Evolutionary conservation across 2,113 vertebrate species (phyloP).

Genomic region (Callaeas wilsoni): DNA sequence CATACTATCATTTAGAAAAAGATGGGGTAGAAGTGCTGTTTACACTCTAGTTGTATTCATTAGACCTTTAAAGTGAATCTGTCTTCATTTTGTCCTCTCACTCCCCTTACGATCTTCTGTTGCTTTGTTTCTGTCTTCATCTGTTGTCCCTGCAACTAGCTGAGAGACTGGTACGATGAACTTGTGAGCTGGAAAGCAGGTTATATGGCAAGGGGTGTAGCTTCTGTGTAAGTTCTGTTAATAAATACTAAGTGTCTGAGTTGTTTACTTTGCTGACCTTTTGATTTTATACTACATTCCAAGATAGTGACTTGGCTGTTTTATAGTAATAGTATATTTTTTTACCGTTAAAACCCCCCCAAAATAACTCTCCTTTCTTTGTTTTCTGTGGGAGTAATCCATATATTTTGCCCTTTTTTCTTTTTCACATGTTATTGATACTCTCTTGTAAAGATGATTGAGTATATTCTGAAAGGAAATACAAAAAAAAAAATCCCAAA

Average conservation of each 20-base stretch:
- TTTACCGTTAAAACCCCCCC: neutral
- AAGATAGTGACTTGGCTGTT: neutral
- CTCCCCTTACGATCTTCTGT: accelerated
- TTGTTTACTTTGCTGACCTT: neutral
- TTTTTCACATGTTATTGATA: neutral
- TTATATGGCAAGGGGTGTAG: neutral
- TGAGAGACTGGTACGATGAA: neutral
- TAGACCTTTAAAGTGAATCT: neutral
- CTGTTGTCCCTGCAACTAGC: neutral
- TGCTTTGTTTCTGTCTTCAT: neutral
- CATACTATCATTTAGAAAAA: neutral
- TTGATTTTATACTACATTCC: neutral
- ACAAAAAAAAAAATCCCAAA: no score
- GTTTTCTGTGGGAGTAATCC: neutral
- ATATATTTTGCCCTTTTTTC: neutral
- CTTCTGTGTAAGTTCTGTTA: neutral
- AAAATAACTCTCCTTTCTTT: neutral
- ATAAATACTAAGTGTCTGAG: neutral
- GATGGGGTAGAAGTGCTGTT: neutral
- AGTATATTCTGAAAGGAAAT: neutral
- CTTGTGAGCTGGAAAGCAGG: neutral
- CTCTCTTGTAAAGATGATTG: neutral
- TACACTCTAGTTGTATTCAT: neutral
- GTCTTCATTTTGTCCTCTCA: accelerated
- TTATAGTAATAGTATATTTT: neutral